Percentiles rank a stretch among this genome's conserved stretches.
phyloP scores from a whole-genome alignment of 2,113 vertebrate genomes.

The Tragulus kanchil region DNA sequence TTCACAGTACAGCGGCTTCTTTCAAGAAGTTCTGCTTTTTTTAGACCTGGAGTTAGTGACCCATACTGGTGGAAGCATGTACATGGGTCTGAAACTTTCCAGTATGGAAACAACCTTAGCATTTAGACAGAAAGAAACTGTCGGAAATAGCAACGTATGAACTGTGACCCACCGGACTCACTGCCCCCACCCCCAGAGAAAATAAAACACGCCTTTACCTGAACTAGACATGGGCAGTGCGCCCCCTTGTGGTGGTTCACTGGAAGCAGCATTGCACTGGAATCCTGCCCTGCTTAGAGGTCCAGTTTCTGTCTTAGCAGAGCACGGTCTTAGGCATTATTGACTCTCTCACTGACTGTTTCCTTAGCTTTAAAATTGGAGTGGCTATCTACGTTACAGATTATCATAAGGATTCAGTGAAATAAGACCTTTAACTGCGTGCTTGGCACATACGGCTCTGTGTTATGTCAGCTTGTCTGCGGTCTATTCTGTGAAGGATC shows the following conservation, averaged over 20 bases:
- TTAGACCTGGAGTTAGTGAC: background rate
- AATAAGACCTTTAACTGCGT: background rate
- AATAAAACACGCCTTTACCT: background rate
- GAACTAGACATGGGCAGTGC: background rate
- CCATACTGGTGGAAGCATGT: background rate
- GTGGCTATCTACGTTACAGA: background rate
- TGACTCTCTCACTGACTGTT: background rate
- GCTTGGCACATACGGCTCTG: background rate
- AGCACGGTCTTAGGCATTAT: background rate
- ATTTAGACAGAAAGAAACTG: constrained; percentile 38
- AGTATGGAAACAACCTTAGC: background rate
- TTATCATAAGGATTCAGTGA: background rate
- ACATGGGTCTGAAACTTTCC: background rate
- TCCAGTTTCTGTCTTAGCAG: background rate
- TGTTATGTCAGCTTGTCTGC: background rate
- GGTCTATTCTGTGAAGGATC: background rate
- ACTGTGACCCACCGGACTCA: background rate
- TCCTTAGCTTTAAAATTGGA: constrained; percentile 15
- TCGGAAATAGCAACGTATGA: background rate
- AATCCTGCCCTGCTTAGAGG: background rate
- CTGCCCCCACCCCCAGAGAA: background rate
- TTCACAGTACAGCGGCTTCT: background rate
- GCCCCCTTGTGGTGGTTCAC: constrained; percentile 35
- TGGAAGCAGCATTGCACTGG: background rate
- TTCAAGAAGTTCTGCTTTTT: background rate